phyloP scores from a whole-genome alignment of 2,888 invertebrate genomes.

The Monoplex corrugatus region DNA sequence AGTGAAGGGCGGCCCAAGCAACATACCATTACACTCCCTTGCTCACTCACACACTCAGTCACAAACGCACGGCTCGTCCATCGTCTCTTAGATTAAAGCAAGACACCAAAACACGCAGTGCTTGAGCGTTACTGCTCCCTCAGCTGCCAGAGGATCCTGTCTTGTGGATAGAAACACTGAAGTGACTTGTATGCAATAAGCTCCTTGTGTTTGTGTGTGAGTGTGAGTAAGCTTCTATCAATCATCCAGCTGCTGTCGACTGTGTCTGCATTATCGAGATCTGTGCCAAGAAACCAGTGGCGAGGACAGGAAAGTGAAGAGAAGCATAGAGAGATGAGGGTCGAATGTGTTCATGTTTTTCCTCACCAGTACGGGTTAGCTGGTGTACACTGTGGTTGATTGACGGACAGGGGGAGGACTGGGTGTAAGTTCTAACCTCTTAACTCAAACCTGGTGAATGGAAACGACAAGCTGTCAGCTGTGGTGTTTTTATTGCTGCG shows the following conservation, averaged over 20 bases:
- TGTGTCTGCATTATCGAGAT: too few relatives aligned
- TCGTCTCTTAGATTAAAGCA: not conserved
- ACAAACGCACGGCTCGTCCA: not conserved
- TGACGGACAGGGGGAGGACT: not conserved
- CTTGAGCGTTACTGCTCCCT: not conserved
- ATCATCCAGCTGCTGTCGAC: too few relatives aligned
- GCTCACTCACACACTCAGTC: not conserved
- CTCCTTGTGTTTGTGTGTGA: too few relatives aligned
- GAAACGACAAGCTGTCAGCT: not conserved
- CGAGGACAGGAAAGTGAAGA: too few relatives aligned
- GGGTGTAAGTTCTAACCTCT: not conserved
- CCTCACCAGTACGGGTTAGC: too few relatives aligned
- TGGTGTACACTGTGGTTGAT: too few relatives aligned
- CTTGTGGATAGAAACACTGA: too few relatives aligned
- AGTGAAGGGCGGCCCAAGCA: conserved; percentile 32
- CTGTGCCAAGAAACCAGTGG: too few relatives aligned
- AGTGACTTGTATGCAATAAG: not conserved
- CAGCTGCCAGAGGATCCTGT: not conserved
- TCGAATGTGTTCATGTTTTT: too few relatives aligned
- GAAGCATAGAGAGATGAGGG: too few relatives aligned
- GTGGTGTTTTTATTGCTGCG: not conserved
- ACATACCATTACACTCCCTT: conserved; percentile 32
- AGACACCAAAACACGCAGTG: too few relatives aligned
- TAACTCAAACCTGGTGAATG: not conserved
- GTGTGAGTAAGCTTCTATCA: too few relatives aligned